phyloP scores from a whole-genome alignment of 2,888 invertebrate genomes.

The Pseudoips prasinana region DNA sequence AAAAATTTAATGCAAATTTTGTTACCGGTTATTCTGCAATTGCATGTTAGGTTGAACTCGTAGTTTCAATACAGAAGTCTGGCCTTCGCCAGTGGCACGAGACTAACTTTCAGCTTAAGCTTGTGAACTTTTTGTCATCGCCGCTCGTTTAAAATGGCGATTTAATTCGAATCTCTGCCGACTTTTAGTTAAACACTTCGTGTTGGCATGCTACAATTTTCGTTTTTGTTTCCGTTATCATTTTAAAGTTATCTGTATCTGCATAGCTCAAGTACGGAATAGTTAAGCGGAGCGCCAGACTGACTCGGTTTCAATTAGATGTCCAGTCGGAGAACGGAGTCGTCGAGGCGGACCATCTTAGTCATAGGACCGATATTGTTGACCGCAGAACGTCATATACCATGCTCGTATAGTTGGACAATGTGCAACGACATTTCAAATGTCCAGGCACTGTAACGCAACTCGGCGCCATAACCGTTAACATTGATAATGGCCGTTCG shows the following conservation, averaged over 20 bases:
- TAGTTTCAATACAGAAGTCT: constrained; percentile 35
- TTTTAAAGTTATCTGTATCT: constrained; percentile 15
- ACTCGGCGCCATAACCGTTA: constrained; percentile 11
- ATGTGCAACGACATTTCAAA: constrained; percentile 13
- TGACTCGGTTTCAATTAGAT: constrained; percentile 52
- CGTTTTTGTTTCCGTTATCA: constrained; percentile 23
- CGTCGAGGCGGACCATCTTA: constrained; percentile 11
- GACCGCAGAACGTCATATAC: constrained; percentile 13
- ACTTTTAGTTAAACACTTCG: constrained; percentile 32
- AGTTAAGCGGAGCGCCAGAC: constrained; percentile 32
- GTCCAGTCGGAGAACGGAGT: constrained; percentile 31
- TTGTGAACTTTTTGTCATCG: constrained; percentile 55
- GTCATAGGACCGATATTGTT: constrained; percentile 21
- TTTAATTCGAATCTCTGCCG: constrained; percentile 43
- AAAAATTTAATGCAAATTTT: too few relatives aligned
- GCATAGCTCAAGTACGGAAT: constrained; percentile 16
- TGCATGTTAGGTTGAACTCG: constrained; percentile 5
- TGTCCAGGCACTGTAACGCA: constrained; percentile 8
- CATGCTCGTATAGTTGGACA: constrained; percentile 8
- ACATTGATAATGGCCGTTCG: constrained; percentile 14
- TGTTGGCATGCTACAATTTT: constrained; percentile 21
- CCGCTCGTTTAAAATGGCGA: constrained; percentile 44
- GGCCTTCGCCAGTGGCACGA: constrained; percentile 38
- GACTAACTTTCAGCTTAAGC: constrained; percentile 51
- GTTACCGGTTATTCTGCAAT: too few relatives aligned